Evolutionary conservation across 2,113 vertebrate genomes (phyloP), one percentile per base, ranked within the genome.

Genomic region (Calidris pugnax): DNA sequence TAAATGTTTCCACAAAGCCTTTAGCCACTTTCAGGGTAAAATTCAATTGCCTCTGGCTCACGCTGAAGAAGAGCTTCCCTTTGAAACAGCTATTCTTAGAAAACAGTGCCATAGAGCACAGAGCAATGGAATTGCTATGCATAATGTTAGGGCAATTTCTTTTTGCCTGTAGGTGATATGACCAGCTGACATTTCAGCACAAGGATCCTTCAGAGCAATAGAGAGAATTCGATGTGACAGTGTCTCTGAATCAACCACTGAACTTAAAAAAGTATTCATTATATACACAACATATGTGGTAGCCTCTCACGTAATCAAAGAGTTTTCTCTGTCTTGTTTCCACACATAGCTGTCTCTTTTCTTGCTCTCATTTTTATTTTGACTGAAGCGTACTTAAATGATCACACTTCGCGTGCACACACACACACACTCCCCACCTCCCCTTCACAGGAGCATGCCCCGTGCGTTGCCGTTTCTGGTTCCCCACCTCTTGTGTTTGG

Each of bases 171-270:
- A 90, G 90, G 95, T 93, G 69, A 14, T 89, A 30, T 50, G 80
- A 93, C 86, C 90, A 92, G 89, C 86, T 93, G 94, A 96, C 95
- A 96, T 97, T 97, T 97, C 95, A 95, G 73, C 89, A 76, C 57
- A 64, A 92, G 86, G 80, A 96, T 82, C 73, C 73, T 97, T 97
- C 95, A 95, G 69, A 96, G 86, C 92, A 89, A 37, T 78, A 50
- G 9, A 81, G 73, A 75, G 77, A 92, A 97, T 96, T 13, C 66
- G 80, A 94, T 96, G 94, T 97, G 96, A 97, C 97, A 94, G 89
- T 74, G 73, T 92, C 60, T 93, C 88, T 79, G 86, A 92, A 73
- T 85, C 77, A 75, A 87, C 62, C 57, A 48, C 67, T 85, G 92
- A 95, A 92, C 88, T 92, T 86, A 80, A 60, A 79, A 64, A 85